Conservation (phyloP, 2,113 vertebrate genomes). For the Tupaia chinensis region DNA sequence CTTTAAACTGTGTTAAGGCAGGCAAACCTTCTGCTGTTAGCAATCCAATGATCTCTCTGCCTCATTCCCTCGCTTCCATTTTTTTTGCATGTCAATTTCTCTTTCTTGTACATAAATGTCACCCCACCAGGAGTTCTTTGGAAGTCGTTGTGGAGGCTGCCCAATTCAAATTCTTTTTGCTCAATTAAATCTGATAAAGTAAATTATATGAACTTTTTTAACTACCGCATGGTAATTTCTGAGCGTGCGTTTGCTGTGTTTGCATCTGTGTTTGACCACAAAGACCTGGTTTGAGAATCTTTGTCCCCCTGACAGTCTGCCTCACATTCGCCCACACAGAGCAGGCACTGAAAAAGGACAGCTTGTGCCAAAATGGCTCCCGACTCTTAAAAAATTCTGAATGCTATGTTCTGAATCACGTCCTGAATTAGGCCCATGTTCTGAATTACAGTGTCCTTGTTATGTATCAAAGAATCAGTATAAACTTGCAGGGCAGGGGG, state of each 20-base stretch:
- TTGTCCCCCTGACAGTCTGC: not conserved
- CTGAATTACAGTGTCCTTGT: not conserved
- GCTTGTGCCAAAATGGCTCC: not conserved
- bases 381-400: constrained; percentile 14
- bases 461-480: not conserved
- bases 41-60: no score
- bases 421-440: not conserved
- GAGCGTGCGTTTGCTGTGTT: not conserved
- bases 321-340: not conserved
- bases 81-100: no score
- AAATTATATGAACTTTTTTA: no score
- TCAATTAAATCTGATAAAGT: no score
- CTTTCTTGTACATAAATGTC: no score
- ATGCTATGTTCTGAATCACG: not conserved
- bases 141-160: no score
- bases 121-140: no score
- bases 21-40: no score
- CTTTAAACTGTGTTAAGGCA: no score
- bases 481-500: not conserved
- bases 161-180: no score
- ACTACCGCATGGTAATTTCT: not conserved
- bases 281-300: not conserved
- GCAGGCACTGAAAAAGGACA: not conserved
- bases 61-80: no score
- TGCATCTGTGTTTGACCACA: not conserved